Conservation (phyloP, 2,888 invertebrate genomes). For the Ptilodon capucinus region DNA sequence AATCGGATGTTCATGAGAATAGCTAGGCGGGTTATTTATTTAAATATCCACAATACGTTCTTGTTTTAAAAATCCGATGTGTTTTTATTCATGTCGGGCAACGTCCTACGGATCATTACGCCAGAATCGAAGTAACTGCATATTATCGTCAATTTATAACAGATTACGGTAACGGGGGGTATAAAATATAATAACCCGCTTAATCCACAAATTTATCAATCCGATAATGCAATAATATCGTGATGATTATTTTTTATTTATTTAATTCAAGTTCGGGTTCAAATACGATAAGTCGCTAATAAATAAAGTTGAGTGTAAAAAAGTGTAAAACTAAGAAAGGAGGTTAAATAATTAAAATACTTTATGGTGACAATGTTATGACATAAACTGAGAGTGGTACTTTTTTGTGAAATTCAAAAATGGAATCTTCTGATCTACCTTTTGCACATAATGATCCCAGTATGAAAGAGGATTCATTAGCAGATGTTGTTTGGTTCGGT, state of each 20-base stretch:
- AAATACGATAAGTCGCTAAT: not conserved
- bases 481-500: slow-evolving; percentile 32
- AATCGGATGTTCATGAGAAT: too few species aligned
- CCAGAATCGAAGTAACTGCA: not conserved
- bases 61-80: too few species aligned
- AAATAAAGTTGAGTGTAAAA: not conserved
- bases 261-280: not conserved
- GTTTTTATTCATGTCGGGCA: too few species aligned
- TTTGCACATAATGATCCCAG: not conserved
- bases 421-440: slow-evolving; percentile 33
- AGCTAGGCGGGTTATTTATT: too few species aligned
- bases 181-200: not conserved
- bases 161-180: not conserved
- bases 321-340: not conserved
- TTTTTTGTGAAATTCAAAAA: slow-evolving; percentile 8
- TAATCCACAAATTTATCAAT: not conserved
- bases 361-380: slow-evolving; percentile 16
- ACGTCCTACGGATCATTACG: too few species aligned
- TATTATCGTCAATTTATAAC: not conserved
- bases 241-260: not conserved
- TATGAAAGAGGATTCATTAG: slow-evolving; percentile 3
- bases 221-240: not conserved
- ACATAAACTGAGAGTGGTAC: not conserved
- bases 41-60: too few species aligned
- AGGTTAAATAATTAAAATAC: slow-evolving; percentile 14